Percentiles rank a stretch among this genome's conserved stretches.
These are phyloP conservation scores for Melopsittacus undulatus DNA, from an alignment of 2,797 vertebrate genomes.

Conservation along the genomic window DNA sequence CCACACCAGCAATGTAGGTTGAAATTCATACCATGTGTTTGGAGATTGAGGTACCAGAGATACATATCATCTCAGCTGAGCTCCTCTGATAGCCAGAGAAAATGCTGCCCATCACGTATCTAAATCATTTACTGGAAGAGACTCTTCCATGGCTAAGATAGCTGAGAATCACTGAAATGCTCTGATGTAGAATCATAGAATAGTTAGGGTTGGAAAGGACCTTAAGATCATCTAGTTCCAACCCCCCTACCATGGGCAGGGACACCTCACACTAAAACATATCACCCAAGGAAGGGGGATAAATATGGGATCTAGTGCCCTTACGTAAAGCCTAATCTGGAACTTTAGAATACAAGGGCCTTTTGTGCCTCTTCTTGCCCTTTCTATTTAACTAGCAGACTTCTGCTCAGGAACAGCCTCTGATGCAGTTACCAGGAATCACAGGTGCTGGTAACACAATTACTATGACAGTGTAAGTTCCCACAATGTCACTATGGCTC, in stretches of 20 bases:
- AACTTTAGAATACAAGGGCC: not conserved
- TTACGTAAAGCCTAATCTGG: not conserved
- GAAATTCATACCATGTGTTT: not conserved
- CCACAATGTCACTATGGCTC: fast-evolving
- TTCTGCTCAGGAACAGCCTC: not conserved
- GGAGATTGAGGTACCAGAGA: not conserved
- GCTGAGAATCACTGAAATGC: not conserved
- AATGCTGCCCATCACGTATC: not conserved
- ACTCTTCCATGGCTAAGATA: not conserved
- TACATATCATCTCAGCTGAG: not conserved
- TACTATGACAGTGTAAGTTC: not conserved
- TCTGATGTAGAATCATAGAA: not conserved
- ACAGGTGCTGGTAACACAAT: not conserved
- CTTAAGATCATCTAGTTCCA: too few species aligned
- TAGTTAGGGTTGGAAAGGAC: too few species aligned
- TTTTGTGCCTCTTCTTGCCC: not conserved
- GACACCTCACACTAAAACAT: too few species aligned
- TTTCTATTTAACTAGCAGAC: not conserved
- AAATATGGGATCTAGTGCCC: not conserved
- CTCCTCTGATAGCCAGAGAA: not conserved
- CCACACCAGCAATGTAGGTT: not conserved
- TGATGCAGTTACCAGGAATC: not conserved
- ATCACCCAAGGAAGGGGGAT: not conserved
- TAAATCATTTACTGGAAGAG: not conserved
- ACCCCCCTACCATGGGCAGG: too few species aligned